A percentile compares a stretch with the other conserved stretches of the same genome.
phyloP scores from a whole-genome alignment of 2,797 vertebrate species.

The Ctenopoma kingsleyae region DNA sequence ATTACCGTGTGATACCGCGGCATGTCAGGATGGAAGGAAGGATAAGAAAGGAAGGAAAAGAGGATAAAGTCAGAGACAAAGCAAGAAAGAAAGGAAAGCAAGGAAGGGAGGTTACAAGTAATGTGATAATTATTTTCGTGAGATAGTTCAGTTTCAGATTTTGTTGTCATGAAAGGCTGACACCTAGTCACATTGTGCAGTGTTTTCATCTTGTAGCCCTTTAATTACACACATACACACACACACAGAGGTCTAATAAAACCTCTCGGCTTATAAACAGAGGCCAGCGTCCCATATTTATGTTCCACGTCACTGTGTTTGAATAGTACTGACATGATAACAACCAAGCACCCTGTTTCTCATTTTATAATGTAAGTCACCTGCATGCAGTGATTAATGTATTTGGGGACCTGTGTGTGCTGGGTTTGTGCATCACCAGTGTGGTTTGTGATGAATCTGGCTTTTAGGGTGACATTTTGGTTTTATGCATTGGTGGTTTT shows the following conservation, averaged over 20 bases:
- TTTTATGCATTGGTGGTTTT: too few relatives aligned
- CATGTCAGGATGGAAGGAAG: slow-evolving; percentile 15
- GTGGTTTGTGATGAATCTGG: too few relatives aligned
- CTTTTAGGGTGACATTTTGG: too few relatives aligned
- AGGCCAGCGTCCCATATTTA: slow-evolving; percentile 28
- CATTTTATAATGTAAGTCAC: not conserved
- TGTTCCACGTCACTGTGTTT: slow-evolving; percentile 18
- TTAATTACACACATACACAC: slow-evolving; percentile 26
- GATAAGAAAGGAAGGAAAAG: slow-evolving; percentile 7
- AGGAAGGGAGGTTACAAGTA: slow-evolving; percentile 3
- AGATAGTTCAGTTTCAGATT: slow-evolving; percentile 6
- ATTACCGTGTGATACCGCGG: slow-evolving; percentile 27
- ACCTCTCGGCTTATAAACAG: slow-evolving; percentile 23
- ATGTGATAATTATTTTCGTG: slow-evolving; percentile 7
- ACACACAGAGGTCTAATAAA: slow-evolving; percentile 19
- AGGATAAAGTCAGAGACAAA: not conserved
- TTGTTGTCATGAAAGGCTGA: not conserved
- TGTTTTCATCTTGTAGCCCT: slow-evolving; percentile 21
- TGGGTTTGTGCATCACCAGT: too few relatives aligned
- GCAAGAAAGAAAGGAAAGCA: slow-evolving; percentile 2
- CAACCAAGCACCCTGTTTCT: not conserved
- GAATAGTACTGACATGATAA: not conserved
- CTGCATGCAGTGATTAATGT: too few relatives aligned
- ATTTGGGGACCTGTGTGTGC: too few relatives aligned
- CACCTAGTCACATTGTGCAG: slow-evolving; percentile 2